These are phyloP conservation scores for Cyclophora albipunctata DNA, from an alignment of 2,888 invertebrate genomes.

Conservation along the genomic window DNA sequence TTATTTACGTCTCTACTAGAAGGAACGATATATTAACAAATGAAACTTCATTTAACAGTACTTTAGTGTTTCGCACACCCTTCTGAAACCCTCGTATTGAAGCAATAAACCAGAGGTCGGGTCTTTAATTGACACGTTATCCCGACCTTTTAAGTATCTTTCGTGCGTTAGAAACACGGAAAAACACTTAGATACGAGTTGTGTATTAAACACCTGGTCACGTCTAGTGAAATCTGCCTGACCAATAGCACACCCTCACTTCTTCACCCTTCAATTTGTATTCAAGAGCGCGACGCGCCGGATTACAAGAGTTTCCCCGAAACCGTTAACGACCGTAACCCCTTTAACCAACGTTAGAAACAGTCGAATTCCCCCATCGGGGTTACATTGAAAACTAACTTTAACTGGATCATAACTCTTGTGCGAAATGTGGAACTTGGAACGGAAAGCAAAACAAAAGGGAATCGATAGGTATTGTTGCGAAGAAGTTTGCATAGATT, in stretches of 20 bases:
- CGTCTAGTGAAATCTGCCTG: constrained; percentile 57
- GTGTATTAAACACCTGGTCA: constrained; percentile 45
- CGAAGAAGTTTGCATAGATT: no score
- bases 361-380: constrained; percentile 24
- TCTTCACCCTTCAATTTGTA: constrained; percentile 46
- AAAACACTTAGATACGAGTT: constrained; percentile 46
- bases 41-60: no score
- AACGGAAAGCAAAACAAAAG: no score
- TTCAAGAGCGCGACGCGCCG: constrained; percentile 37
- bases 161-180: constrained; percentile 31
- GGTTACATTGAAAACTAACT: constrained; percentile 22
- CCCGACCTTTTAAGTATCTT: constrained; percentile 29
- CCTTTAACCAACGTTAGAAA: constrained; percentile 37
- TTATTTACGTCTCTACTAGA: no score
- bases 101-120: constrained; percentile 22
- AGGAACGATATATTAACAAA: no score
- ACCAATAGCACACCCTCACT: constrained; percentile 58
- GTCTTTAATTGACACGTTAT: constrained; percentile 34
- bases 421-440: no score
- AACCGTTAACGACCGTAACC: constrained; percentile 49
- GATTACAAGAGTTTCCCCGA: constrained; percentile 42
- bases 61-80: constrained; percentile 4
- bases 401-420: no score
- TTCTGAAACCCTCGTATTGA: constrained; percentile 17
- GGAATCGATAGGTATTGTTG: no score